Percentiles rank a stretch among this genome's conserved stretches.
Conservation (phyloP, 2,888 invertebrate species). For the Drosophila affinis region DNA sequence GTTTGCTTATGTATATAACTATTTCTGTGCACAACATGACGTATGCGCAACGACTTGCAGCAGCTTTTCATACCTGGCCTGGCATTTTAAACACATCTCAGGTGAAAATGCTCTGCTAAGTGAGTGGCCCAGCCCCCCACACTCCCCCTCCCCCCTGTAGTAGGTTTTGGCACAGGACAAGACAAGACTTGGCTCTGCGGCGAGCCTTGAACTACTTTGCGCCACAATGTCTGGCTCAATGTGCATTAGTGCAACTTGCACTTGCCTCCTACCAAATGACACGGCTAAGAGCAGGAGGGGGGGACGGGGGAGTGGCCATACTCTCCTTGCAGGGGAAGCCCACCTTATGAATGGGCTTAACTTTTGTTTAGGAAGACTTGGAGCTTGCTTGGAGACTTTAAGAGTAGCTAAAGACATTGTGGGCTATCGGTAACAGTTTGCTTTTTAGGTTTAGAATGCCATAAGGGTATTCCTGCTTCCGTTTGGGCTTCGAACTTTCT, state of each 20-base stretch:
- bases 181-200: slow-evolving; percentile 11
- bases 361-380: background rate
- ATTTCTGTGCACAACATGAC: slow-evolving; percentile 38
- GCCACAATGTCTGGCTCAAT: slow-evolving; percentile 38
- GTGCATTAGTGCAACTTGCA: slow-evolving; percentile 18
- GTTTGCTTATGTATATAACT: slow-evolving; percentile 22
- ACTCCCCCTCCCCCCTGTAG: background rate
- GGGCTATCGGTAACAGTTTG: background rate
- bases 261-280: slow-evolving; percentile 15
- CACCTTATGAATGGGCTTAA: background rate
- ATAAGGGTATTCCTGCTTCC: slow-evolving; percentile 2
- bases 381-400: background rate
- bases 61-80: slow-evolving; percentile 26
- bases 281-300: background rate
- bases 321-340: background rate
- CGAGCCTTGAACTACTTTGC: slow-evolving; percentile 44
- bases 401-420: background rate
- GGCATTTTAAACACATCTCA: slow-evolving; percentile 36
- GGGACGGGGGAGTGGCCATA: background rate
- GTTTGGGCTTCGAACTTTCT: background rate
- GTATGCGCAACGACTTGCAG: slow-evolving; percentile 52
- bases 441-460: background rate
- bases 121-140: slow-evolving; percentile 16
- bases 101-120: slow-evolving; percentile 35
- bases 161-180: slow-evolving; percentile 10